Percentiles rank a stretch among this genome's conserved stretches.
These are phyloP conservation scores for Sinopyrophorus schimmeli DNA, from an alignment of 2,888 invertebrate genomes.

Conservation along the genomic window DNA sequence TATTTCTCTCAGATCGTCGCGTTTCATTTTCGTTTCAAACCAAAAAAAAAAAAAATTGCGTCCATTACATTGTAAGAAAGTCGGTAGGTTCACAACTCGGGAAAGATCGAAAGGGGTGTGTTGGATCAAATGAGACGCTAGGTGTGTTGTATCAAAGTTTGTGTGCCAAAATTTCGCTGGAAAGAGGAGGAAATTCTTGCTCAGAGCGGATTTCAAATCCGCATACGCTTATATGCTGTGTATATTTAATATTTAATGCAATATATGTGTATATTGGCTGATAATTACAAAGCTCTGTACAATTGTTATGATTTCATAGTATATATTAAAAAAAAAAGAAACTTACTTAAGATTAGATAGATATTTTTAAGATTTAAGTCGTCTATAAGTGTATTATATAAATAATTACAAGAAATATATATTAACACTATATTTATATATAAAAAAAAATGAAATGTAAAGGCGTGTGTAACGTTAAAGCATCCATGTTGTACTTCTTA, in stretches of 20 bases:
- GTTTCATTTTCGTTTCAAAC: too few relatives aligned
- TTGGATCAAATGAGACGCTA: too few relatives aligned
- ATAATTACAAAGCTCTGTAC: conserved; percentile 51
- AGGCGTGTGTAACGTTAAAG: too few relatives aligned
- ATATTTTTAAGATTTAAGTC: conserved; percentile 45
- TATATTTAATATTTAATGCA: conserved; percentile 54
- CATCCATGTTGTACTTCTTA: too few relatives aligned
- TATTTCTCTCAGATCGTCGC: too few relatives aligned
- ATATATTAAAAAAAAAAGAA: conserved; percentile 48
- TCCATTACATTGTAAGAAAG: too few relatives aligned
- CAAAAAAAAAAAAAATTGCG: too few relatives aligned
- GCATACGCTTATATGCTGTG: conserved; percentile 58
- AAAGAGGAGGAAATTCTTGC: conserved; percentile 54
- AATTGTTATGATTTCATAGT: conserved; percentile 58
- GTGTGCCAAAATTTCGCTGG: conserved; percentile 55
- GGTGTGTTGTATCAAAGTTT: conserved; percentile 35
- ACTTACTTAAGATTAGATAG: conserved; percentile 43
- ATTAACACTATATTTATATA: too few relatives aligned
- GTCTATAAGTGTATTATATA: conserved; percentile 35
- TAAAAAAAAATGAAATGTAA: too few relatives aligned
- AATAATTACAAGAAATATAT: conserved; percentile 39
- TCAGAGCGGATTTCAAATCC: conserved; percentile 49
- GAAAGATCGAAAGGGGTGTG: too few relatives aligned
- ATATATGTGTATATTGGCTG: conserved; percentile 56
- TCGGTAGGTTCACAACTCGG: too few relatives aligned